A percentile compares a stretch with the other conserved stretches of the same genome.
Conservation (phyloP, 1,140 invertebrate genomes). For the Chelonus insularis region DNA sequence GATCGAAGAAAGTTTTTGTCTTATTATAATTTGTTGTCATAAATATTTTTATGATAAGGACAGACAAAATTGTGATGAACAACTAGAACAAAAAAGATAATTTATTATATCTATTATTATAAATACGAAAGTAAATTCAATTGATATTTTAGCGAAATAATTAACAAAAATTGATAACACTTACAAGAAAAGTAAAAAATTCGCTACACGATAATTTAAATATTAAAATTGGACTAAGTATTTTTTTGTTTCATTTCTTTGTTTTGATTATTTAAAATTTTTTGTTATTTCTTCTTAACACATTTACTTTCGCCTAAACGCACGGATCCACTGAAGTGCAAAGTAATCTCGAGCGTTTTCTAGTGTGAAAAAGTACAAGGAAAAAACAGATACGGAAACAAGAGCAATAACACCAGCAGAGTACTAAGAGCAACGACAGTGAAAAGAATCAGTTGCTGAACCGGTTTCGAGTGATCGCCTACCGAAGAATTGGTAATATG, state of each 20-base stretch:
- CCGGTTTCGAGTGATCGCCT: conserved; percentile 2
- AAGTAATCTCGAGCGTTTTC: background rate
- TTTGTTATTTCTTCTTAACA: background rate
- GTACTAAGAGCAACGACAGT: background rate
- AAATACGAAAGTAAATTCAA: no score
- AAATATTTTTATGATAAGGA: no score
- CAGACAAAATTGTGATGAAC: no score
- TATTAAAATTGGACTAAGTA: no score
- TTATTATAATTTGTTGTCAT: no score
- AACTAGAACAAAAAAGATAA: no score
- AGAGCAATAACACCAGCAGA: background rate
- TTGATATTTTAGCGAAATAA: no score
- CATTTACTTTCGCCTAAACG: background rate
- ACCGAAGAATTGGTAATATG: background rate
- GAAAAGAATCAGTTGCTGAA: conserved; percentile 6
- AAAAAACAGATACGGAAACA: background rate
- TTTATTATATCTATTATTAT: no score
- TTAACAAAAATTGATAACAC: no score
- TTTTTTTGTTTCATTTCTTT: background rate
- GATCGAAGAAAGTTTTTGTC: no score
- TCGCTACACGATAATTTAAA: no score
- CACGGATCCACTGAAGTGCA: background rate
- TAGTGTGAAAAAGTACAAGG: background rate
- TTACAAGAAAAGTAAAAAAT: no score
- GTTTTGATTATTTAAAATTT: background rate